Percentiles rank a stretch among this genome's conserved stretches.
Evolutionary conservation across 2,113 vertebrate species (phyloP).

Genomic region (Neolamprologus caudopunctatus): DNA sequence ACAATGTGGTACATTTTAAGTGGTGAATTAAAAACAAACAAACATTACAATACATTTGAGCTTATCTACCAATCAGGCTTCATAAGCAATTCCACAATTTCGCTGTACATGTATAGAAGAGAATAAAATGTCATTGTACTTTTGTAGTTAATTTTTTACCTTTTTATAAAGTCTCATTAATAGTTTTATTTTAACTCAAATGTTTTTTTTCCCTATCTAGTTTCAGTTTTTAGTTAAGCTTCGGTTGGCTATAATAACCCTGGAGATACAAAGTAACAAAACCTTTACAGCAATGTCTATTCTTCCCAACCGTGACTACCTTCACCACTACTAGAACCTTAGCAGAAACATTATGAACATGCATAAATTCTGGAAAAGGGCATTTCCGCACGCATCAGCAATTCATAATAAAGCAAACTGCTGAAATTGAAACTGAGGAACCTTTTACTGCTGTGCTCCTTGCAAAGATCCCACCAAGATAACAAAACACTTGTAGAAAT

Average conservation of each 20-base stretch:
- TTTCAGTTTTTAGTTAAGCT: neutral
- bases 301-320: neutral
- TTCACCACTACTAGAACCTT: neutral
- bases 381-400: neutral
- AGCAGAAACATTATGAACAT: neutral
- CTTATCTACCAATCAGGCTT: neutral
- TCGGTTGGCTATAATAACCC: neutral
- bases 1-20: neutral
- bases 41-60: neutral
- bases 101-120: rapidly evolving
- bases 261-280: neutral
- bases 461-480: neutral
- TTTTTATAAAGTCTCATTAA: neutral
- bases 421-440: neutral
- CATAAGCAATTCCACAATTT: neutral
- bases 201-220: neutral
- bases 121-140: no score
- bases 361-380: rapidly evolving
- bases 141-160: neutral
- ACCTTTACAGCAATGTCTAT: neutral
- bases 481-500: neutral
- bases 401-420: neutral
- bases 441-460: neutral
- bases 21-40: neutral
- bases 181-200: neutral